Base-by-base conservation (phyloP, 2,113 vertebrate species). In the Hiodon tergisus region DNA sequence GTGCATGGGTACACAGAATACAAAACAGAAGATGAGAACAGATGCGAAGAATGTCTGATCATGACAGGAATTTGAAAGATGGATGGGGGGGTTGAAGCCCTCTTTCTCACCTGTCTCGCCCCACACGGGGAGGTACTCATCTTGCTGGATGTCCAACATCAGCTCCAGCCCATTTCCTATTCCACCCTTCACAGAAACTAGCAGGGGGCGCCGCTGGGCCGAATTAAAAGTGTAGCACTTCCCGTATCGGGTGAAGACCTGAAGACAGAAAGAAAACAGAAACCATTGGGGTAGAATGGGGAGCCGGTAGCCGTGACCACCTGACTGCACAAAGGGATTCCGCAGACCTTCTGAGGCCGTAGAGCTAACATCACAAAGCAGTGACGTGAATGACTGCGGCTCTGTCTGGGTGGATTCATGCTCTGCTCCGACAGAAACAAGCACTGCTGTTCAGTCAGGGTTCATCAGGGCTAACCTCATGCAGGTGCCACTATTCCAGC, bases 81-180 rank as follows among this genome's bases (percentile, higher is more conserved):
- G 9, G 47, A 5, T 5, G 9, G 9, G 9, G 57, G 14, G 14
- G 58, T 3, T 14, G 58, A 4, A 47, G 48, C 14, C 3, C 46
- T 51, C 14, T 16, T 0, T 1, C 88, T 85, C 89, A 98, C 97
- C 96, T 53, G 96, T 97, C 78, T 99, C 97, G 77, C 96, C 97
- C 97, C 97, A 98, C 14, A 99, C 94, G 0, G 97, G 97, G 79
- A 98, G 89, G 83, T 98, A 98, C 82, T 98, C 96, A 14, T 98
- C 97, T 85, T 98, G 97, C 81, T 98, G 97, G 78, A 98, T 98
- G 85, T 99, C 97, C 87, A 98, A 86, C 97, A 99, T 99, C 85
- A 99, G 90, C 89, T 98, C 97, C 80, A 99, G 92, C 2, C 97
- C 97, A 0, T 98, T 98, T 4, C 97, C 97, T 4, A 97, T 99